A percentile compares a stretch with the other conserved stretches of the same genome.
phyloP scores from a whole-genome alignment of 2,797 vertebrate genomes.

The Acipenser transmontanus region DNA sequence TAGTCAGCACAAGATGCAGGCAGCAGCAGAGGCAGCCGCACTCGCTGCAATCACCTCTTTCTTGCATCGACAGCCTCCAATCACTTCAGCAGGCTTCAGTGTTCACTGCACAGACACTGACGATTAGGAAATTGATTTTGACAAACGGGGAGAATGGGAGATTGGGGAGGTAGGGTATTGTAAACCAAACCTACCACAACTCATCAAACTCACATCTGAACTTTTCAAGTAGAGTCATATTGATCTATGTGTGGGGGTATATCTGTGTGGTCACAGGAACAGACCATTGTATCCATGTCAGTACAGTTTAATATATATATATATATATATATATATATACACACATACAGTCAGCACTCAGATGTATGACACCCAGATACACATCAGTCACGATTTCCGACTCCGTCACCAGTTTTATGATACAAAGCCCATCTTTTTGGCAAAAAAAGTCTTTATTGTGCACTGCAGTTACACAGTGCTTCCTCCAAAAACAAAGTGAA shows the following conservation, averaged over 20 bases:
- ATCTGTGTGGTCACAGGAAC: constrained; percentile 3
- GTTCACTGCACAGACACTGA: constrained; percentile 36
- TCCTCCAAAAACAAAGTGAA: too few relatives aligned
- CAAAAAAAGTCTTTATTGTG: too few relatives aligned
- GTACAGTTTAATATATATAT: too few relatives aligned
- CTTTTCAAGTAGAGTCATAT: constrained; percentile 16
- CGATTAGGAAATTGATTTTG: constrained; percentile 60
- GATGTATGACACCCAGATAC: too few relatives aligned
- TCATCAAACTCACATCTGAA: constrained; percentile 20
- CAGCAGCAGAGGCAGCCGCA: constrained; percentile 59
- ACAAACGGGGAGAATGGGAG: constrained; percentile 44
- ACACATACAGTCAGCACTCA: too few relatives aligned
- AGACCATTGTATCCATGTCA: not conserved
- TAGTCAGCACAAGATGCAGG: constrained; percentile 47
- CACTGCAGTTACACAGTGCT: too few relatives aligned
- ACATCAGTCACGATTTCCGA: too few relatives aligned
- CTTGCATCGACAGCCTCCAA: constrained; percentile 40
- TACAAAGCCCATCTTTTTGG: too few relatives aligned
- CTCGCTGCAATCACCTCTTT: constrained; percentile 57
- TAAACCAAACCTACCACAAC: constrained; percentile 2
- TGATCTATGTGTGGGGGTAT: constrained; percentile 8
- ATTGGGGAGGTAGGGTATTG: constrained; percentile 19
- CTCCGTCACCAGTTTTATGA: too few relatives aligned
- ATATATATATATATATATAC: too few relatives aligned
- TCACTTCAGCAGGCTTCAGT: constrained; percentile 51